These are phyloP conservation scores for Barnardius zonarius DNA, from an alignment of 2,113 vertebrate species.

Conservation along the genomic window DNA sequence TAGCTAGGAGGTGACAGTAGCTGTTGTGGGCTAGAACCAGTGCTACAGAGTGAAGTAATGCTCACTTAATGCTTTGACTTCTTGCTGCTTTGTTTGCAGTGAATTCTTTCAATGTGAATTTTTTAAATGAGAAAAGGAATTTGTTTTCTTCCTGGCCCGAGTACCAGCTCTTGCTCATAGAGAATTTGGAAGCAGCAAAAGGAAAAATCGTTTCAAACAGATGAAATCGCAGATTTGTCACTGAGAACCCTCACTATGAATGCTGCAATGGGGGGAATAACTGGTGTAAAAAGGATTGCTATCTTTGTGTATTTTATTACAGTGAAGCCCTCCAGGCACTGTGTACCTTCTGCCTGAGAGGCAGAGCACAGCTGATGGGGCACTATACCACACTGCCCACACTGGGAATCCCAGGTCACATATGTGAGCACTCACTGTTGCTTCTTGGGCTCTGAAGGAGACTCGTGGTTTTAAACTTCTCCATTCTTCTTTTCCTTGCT, in stretches of 20 bases:
- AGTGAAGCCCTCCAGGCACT: neutral
- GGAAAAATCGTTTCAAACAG: neutral
- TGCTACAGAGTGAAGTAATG: neutral
- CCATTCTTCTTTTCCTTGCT: neutral
- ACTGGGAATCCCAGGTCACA: rapidly evolving
- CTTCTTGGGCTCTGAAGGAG: neutral
- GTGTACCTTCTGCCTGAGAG: neutral
- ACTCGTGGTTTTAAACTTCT: rapidly evolving
- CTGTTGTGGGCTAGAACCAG: neutral
- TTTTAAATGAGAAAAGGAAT: neutral
- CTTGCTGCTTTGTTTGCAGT: slow-evolving; percentile 45
- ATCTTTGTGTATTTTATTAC: neutral
- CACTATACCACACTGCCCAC: rapidly evolving
- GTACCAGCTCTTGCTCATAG: neutral
- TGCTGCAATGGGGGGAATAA: rapidly evolving
- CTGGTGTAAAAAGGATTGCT: rapidly evolving
- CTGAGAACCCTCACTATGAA: neutral
- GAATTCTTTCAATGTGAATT: slow-evolving; percentile 5
- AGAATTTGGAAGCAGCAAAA: neutral
- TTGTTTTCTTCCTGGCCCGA: neutral
- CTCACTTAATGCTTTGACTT: neutral
- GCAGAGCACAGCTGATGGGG: neutral
- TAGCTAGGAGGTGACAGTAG: neutral
- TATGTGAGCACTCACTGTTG: rapidly evolving
- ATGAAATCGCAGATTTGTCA: neutral